These are phyloP conservation scores for Saguinus imperator DNA, from an alignment of 2,113 vertebrate genomes.

Conservation along the genomic window DNA sequence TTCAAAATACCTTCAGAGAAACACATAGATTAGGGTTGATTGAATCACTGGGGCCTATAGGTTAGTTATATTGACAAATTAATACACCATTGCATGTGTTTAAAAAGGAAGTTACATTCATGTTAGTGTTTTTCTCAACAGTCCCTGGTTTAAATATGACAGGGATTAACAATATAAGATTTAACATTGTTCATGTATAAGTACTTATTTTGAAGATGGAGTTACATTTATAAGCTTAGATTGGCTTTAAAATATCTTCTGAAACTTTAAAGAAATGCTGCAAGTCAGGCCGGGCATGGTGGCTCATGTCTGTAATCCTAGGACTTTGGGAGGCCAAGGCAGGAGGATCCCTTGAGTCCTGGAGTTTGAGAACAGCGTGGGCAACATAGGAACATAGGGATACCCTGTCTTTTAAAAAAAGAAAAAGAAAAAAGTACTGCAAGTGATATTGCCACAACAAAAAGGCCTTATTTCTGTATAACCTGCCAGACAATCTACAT, in stretches of 20 bases:
- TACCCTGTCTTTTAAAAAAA: too few species aligned
- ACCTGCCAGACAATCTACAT: neutral
- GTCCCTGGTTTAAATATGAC: neutral
- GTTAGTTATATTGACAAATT: neutral
- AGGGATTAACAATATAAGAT: neutral
- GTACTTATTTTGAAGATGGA: neutral
- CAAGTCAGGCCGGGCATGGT: neutral
- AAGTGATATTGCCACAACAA: neutral
- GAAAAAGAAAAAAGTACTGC: neutral
- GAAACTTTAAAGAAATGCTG: neutral
- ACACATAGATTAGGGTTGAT: neutral
- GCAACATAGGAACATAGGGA: too few species aligned
- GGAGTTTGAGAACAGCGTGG: too few species aligned
- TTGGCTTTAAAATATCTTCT: neutral
- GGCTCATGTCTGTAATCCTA: too few species aligned
- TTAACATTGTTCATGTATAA: neutral
- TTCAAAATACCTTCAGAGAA: neutral
- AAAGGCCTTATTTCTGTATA: neutral
- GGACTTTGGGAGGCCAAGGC: too few species aligned
- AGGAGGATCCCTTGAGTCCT: too few species aligned
- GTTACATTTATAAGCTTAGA: neutral
- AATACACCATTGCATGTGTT: neutral
- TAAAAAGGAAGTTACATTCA: neutral
- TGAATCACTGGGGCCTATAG: neutral
- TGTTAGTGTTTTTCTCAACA: neutral